phyloP scores from a whole-genome alignment of 2,888 invertebrate species.

The Odontothrips loti region DNA sequence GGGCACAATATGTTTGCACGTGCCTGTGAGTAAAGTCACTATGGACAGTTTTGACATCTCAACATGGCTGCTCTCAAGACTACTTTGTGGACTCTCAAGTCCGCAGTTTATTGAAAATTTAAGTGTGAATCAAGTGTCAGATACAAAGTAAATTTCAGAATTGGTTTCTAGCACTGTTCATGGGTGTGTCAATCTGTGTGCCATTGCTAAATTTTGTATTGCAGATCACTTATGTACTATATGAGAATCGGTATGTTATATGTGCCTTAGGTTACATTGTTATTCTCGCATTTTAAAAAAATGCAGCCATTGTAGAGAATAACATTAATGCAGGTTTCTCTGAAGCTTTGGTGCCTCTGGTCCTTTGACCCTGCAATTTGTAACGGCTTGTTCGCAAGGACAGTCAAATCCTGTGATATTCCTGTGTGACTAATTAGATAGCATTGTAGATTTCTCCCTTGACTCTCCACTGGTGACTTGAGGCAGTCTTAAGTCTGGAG shows the following conservation, averaged over 20 bases:
- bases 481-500: neutral
- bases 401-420: constrained; percentile 13
- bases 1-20: neutral
- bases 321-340: neutral
- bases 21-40: neutral
- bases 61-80: neutral
- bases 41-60: neutral
- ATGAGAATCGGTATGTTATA: neutral
- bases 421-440: constrained; percentile 7
- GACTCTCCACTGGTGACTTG: neutral
- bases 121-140: neutral
- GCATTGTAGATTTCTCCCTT: neutral
- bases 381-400: neutral
- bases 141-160: no score
- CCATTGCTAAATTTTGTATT: constrained; percentile 1
- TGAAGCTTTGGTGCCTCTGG: neutral
- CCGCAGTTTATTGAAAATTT: neutral
- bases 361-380: neutral
- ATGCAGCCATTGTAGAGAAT: neutral
- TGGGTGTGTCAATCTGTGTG: neutral
- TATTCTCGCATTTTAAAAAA: neutral
- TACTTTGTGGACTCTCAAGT: neutral
- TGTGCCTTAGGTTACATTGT: neutral
- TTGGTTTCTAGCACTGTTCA: neutral
- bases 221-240: neutral